A percentile compares a stretch with the other conserved stretches of the same genome.
Evolutionary conservation across 2,797 vertebrate species (phyloP).

Genomic region (Cirrhinus mrigala): DNA sequence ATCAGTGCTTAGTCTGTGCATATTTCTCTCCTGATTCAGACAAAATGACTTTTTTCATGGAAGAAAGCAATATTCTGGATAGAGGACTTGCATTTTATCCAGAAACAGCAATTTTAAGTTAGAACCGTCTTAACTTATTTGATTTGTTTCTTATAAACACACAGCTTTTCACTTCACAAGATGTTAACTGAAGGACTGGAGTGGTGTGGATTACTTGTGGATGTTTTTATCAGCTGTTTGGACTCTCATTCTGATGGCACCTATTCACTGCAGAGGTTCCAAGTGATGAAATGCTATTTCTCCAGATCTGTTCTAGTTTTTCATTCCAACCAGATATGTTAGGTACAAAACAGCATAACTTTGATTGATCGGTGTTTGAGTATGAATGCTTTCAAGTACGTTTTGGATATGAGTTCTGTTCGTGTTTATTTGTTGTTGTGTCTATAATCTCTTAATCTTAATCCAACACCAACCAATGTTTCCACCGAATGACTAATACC

Average conservation of each 20-base stretch:
- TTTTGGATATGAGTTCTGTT: background rate
- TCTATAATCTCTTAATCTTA: slow-evolving; percentile 30
- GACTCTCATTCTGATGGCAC: background rate
- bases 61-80: no score
- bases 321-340: background rate
- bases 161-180: background rate
- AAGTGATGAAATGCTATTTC: background rate
- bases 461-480: slow-evolving; percentile 9
- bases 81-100: no score
- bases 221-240: background rate
- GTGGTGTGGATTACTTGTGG: background rate
- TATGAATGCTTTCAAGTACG: background rate
- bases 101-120: no score
- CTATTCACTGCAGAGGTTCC: background rate
- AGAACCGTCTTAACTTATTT: no score
- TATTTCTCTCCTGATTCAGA: background rate
- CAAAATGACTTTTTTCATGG: no score
- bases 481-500: slow-evolving; percentile 6
- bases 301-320: background rate
- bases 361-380: background rate
- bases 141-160: no score
- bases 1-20: no score
- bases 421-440: background rate
- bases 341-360: background rate
- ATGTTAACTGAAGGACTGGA: background rate